Conservation (phyloP, 1,140 invertebrate genomes). For the Drosophila gunungcola region DNA sequence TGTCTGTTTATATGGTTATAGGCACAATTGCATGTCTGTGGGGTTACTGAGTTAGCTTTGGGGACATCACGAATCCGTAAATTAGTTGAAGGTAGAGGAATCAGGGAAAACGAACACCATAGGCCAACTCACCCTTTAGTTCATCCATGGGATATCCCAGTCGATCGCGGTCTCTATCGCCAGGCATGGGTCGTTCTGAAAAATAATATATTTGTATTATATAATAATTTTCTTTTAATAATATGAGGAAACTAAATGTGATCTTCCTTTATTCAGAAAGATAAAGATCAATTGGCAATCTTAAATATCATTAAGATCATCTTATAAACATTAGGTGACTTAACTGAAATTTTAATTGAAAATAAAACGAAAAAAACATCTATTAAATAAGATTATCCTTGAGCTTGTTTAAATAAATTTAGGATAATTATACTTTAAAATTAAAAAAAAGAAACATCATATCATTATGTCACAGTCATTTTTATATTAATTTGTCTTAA, state of each 20-base stretch:
- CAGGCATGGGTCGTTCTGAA: conserved; percentile 61
- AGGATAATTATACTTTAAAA: no score
- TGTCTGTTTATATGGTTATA: conserved; percentile 34
- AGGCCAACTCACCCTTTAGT: conserved; percentile 64
- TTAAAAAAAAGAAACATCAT: no score
- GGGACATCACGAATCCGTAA: conserved; percentile 50
- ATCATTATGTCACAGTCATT: no score
- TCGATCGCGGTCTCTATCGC: conserved; percentile 57
- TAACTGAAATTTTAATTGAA: no score
- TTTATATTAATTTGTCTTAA: no score
- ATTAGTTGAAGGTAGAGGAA: conserved; percentile 41
- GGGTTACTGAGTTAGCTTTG: conserved; percentile 16
- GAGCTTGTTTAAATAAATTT: no score
- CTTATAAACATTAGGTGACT: no score
- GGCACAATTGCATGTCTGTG: neutral
- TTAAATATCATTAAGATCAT: no score
- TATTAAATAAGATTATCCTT: no score
- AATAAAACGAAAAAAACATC: neutral
- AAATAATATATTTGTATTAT: neutral
- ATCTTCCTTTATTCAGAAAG: no score
- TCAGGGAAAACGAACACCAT: neutral
- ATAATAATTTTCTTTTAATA: neutral
- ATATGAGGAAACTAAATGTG: no score
- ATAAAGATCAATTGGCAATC: no score
- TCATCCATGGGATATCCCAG: conserved; percentile 69